These are phyloP conservation scores for Sclerodermus sp. DNA, from an alignment of 2,888 invertebrate genomes.

Conservation along the genomic window DNA sequence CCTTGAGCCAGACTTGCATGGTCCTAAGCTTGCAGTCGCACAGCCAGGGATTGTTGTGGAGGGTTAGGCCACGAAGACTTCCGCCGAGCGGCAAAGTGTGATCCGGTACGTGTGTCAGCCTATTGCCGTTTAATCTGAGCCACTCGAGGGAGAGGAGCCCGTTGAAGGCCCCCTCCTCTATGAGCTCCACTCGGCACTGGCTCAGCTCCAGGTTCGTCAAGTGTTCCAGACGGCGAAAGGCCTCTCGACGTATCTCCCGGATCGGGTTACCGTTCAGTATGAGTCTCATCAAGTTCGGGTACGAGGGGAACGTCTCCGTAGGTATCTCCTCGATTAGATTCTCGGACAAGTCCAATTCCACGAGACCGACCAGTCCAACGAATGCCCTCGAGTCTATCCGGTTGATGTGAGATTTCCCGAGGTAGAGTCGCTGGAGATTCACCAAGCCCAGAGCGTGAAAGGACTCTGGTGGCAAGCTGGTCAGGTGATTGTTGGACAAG, in stretches of 20 bases:
- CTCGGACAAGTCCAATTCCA: conserved; percentile 84
- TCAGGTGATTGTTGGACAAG: conserved; percentile 80
- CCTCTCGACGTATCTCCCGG: conserved; percentile 68
- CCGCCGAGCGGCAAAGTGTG: conserved; percentile 64
- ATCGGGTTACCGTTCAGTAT: conserved; percentile 83
- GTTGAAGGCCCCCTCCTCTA: conserved; percentile 80
- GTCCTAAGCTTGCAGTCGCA: conserved; percentile 83
- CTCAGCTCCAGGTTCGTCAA: conserved; percentile 81
- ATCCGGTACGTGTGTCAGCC: conserved; percentile 66
- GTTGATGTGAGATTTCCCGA: conserved; percentile 77
- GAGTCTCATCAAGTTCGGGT: conserved; percentile 80
- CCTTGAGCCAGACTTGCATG: conserved; percentile 76
- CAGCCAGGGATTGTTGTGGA: conserved; percentile 86
- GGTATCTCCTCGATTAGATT: conserved; percentile 80
- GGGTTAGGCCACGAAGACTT: conserved; percentile 75
- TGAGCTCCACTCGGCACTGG: conserved; percentile 74
- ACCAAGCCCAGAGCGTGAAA: conserved; percentile 78
- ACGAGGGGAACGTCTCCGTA: conserved; percentile 75
- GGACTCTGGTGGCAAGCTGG: conserved; percentile 75
- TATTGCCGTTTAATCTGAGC: conserved; percentile 82
- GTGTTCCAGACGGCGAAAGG: conserved; percentile 75
- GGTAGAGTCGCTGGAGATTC: conserved; percentile 84
- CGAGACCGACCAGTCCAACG: conserved; percentile 80
- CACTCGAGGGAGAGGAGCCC: conserved; percentile 81
- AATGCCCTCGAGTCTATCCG: conserved; percentile 80